These are phyloP conservation scores for Drosophila sproati DNA, from an alignment of 1,140 invertebrate species.

Conservation along the genomic window DNA sequence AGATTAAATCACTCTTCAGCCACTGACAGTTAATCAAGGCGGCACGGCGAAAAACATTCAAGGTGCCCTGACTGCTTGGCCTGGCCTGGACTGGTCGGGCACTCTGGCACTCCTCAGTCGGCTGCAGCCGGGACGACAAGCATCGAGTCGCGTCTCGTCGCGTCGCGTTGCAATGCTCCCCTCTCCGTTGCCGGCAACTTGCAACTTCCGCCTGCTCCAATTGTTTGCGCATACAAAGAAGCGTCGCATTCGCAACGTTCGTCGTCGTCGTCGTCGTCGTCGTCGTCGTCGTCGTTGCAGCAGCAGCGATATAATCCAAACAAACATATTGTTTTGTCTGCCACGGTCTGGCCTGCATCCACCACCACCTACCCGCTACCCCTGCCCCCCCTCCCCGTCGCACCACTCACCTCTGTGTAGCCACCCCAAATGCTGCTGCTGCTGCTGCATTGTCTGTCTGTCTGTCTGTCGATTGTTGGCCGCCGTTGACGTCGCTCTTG, in stretches of 20 bases:
- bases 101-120: constrained; percentile 12
- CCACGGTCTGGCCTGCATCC: constrained; percentile 62
- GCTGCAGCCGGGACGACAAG: constrained; percentile 50
- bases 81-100: background rate
- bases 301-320: constrained; percentile 74
- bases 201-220: constrained; percentile 82
- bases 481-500: constrained; percentile 47
- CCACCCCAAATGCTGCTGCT: constrained; percentile 4
- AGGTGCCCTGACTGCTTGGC: constrained; percentile 56
- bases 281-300: constrained; percentile 7
- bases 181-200: constrained; percentile 51
- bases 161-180: constrained; percentile 7
- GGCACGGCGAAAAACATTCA: constrained; percentile 60
- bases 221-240: constrained; percentile 81
- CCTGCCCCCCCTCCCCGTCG: background rate
- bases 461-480: constrained; percentile 73
- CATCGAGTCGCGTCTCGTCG: constrained; percentile 26
- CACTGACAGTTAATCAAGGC: constrained; percentile 82
- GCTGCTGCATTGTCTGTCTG: constrained; percentile 49
- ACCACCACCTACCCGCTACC: background rate
- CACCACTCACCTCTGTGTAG: constrained; percentile 13
- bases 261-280: constrained; percentile 21
- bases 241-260: constrained; percentile 55
- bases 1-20: constrained; percentile 83
- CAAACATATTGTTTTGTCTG: constrained; percentile 83